phyloP scores from a whole-genome alignment of 2,888 invertebrate genomes.

The Lobophora halterata region DNA sequence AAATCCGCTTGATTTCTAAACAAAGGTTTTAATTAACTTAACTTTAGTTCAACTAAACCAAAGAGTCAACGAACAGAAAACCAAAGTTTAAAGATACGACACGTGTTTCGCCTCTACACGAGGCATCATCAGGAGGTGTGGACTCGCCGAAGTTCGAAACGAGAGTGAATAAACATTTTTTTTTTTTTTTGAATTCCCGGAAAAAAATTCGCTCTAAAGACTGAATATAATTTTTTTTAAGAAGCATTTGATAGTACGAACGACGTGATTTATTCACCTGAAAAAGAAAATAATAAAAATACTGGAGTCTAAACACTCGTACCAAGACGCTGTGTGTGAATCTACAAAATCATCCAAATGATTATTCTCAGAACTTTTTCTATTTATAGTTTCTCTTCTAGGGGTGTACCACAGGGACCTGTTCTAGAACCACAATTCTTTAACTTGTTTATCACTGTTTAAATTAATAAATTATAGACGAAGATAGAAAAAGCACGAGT shows the following conservation, averaged over 20 bases:
- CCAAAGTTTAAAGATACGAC: too few species aligned
- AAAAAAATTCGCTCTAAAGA: too few species aligned
- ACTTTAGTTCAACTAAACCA: too few species aligned
- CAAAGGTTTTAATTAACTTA: too few species aligned
- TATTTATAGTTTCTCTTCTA: conserved; percentile 26
- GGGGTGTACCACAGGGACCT: conserved; percentile 28
- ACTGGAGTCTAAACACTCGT: conserved; percentile 75
- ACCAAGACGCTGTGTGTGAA: conserved; percentile 80
- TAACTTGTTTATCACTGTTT: conserved; percentile 13
- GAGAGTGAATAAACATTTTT: conserved; percentile 4
- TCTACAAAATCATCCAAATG: conserved; percentile 46
- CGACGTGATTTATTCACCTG: conserved; percentile 49
- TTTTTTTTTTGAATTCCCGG: neutral
- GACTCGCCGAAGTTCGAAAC: too few species aligned
- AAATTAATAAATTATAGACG: conserved; percentile 7
- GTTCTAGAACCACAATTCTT: conserved; percentile 20
- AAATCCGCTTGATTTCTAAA: too few species aligned
- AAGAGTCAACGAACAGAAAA: too few species aligned
- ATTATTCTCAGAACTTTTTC: conserved; percentile 52
- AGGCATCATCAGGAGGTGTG: too few species aligned
- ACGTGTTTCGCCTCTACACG: too few species aligned
- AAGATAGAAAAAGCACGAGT: conserved; percentile 47
- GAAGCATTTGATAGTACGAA: conserved; percentile 38
- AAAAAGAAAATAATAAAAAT: conserved; percentile 44
- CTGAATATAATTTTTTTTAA: conserved; percentile 9